Percentiles rank a stretch among this genome's conserved stretches.
phyloP scores from a whole-genome alignment of 2,888 invertebrate species.

The Drosophila silvestris region DNA sequence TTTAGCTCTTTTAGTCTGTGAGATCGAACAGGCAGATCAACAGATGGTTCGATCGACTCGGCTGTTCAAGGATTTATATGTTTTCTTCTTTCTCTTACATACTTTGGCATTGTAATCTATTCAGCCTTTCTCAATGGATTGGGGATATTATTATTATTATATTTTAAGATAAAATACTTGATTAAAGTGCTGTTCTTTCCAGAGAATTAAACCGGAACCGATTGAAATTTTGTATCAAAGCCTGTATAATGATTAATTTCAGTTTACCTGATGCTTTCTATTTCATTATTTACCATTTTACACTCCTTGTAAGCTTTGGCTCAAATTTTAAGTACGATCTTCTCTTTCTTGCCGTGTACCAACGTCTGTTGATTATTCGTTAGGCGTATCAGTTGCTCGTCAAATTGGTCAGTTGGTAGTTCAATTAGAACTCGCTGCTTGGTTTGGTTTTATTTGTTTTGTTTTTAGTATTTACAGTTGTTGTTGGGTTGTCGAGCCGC shows the following conservation, averaged over 20 bases:
- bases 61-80: not conserved
- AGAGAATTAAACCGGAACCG: not conserved
- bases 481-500: conserved; percentile 42
- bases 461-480: conserved; percentile 50
- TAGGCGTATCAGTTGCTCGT: conserved; percentile 37
- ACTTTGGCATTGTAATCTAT: not conserved
- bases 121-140: not conserved
- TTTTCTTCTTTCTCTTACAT: not conserved
- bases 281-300: not conserved
- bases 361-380: conserved; percentile 14
- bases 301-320: not conserved
- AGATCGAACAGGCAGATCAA: not conserved
- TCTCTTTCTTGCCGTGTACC: not conserved
- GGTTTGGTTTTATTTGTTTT: conserved; percentile 15
- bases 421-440: conserved; percentile 58
- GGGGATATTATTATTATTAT: not conserved
- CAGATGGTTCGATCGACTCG: not conserved
- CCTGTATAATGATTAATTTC: not conserved
- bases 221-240: not conserved
- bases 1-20: not conserved
- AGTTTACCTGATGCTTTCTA: not conserved
- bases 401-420: conserved; percentile 34
- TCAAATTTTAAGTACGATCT: not conserved
- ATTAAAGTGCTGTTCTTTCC: not conserved
- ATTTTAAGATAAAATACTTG: not conserved